Percentiles rank a stretch among this genome's conserved stretches.
Conservation (phyloP, 2,113 vertebrate genomes). For the Tenrec ecaudatus region DNA sequence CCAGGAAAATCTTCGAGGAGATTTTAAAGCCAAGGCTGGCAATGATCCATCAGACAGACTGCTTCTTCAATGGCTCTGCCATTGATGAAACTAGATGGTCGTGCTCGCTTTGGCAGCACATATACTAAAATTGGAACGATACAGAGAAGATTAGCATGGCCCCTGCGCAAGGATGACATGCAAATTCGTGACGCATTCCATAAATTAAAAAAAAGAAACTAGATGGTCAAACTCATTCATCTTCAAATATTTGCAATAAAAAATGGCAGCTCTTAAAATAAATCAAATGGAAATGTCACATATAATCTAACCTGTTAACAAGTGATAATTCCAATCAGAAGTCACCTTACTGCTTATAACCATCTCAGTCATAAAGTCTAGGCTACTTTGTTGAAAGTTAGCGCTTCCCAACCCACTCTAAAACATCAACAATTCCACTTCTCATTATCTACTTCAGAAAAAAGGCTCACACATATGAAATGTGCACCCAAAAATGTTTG, state of each 20-base stretch:
- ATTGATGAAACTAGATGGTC: too few relatives aligned
- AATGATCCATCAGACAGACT: neutral
- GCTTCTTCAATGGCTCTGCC: neutral
- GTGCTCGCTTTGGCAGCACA: too few relatives aligned
- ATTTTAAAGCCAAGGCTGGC: neutral
- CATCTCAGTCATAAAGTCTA: neutral
- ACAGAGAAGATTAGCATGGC: too few relatives aligned
- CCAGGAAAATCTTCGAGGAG: neutral
- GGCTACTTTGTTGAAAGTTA: neutral
- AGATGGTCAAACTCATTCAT: neutral
- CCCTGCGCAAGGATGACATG: too few relatives aligned
- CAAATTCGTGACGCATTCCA: too few relatives aligned
- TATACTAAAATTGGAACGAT: too few relatives aligned
- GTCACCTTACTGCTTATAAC: neutral
- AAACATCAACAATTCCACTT: neutral
- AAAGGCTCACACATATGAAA: neutral
- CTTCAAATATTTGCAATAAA: neutral
- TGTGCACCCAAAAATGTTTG: neutral
- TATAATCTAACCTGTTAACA: slow-evolving; percentile 1
- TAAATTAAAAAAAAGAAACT: too few relatives aligned
- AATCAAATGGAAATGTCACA: neutral
- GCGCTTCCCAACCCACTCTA: neutral
- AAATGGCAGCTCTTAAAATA: neutral
- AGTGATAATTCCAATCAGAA: neutral
- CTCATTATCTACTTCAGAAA: neutral